Evolutionary conservation across 2,888 invertebrate genomes (phyloP).

Genomic region (Cheilosia urbana): DNA sequence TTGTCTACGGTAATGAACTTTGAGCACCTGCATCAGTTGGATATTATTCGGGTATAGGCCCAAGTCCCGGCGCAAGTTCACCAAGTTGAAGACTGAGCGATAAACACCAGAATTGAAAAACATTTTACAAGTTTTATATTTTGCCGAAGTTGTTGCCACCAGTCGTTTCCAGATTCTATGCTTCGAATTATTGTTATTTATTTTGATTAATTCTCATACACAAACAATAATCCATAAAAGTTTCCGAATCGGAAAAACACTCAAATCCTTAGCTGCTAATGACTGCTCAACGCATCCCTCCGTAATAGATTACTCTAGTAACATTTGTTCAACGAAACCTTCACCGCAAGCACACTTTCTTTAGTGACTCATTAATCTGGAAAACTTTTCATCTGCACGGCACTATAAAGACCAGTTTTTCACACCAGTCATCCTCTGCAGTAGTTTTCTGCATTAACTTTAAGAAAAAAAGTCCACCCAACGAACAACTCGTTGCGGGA

Average conservation of each 20-base stretch:
- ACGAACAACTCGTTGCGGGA: conserved; percentile 7
- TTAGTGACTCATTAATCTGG: conserved; percentile 9
- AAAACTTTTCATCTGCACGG: conserved; percentile 19
- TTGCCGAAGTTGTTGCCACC: no score
- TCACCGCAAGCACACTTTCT: neutral
- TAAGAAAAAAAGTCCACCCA: neutral
- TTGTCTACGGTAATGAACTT: no score
- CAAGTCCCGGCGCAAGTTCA: no score
- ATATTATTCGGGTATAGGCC: no score
- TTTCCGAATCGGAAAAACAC: neutral
- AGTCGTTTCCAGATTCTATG: no score
- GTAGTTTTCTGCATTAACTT: neutral
- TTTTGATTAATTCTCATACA: no score
- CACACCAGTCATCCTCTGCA: neutral
- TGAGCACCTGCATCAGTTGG: no score
- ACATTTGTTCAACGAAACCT: neutral
- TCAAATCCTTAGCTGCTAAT: neutral
- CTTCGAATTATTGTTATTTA: no score
- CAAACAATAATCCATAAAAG: no score
- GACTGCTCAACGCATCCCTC: neutral
- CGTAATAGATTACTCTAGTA: neutral
- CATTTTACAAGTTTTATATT: no score
- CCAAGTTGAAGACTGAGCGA: no score
- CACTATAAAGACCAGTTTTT: neutral
- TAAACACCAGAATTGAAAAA: no score